Evolutionary conservation across 1,140 invertebrate genomes (phyloP).

Genomic region (Zaprionus tsacasi): DNA sequence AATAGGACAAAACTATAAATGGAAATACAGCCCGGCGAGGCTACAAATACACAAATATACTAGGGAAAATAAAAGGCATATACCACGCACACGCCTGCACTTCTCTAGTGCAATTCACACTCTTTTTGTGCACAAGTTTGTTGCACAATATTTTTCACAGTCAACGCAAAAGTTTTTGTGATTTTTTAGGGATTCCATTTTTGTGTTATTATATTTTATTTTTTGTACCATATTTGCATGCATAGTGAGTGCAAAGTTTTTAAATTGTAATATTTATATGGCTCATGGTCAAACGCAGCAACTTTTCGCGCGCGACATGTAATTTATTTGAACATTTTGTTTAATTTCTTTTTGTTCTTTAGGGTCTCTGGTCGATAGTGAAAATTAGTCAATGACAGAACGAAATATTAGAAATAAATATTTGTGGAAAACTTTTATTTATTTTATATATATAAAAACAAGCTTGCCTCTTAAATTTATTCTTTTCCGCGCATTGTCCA

Average conservation of each 20-base stretch:
- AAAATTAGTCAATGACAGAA: background rate
- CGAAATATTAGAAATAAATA: conserved; percentile 11
- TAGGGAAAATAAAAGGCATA: conserved; percentile 23
- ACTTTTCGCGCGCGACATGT: conserved; percentile 37
- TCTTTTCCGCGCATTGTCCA: too few relatives aligned
- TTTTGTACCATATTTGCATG: conserved; percentile 31
- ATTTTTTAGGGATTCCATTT: conserved; percentile 9
- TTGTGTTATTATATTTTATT: background rate
- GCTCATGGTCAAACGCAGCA: conserved; percentile 57
- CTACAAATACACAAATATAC: conserved; percentile 7
- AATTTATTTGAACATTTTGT: conserved; percentile 55
- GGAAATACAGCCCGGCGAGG: conserved; percentile 1
- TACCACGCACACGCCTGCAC: conserved; percentile 8
- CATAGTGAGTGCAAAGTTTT: conserved; percentile 43
- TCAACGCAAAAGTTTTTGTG: conserved; percentile 58
- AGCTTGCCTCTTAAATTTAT: too few relatives aligned
- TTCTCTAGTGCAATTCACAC: conserved; percentile 47
- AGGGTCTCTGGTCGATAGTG: background rate
- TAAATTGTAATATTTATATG: conserved; percentile 66
- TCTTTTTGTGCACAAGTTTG: conserved; percentile 44
- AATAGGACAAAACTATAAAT: conserved; percentile 28
- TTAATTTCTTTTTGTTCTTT: conserved; percentile 18
- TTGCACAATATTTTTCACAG: conserved; percentile 62
- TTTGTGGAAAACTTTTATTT: too few relatives aligned
- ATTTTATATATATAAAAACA: too few relatives aligned